A percentile compares a stretch with the other conserved stretches of the same genome.
Conservation (phyloP, 2,113 vertebrate species). For the Caranx ignobilis region DNA sequence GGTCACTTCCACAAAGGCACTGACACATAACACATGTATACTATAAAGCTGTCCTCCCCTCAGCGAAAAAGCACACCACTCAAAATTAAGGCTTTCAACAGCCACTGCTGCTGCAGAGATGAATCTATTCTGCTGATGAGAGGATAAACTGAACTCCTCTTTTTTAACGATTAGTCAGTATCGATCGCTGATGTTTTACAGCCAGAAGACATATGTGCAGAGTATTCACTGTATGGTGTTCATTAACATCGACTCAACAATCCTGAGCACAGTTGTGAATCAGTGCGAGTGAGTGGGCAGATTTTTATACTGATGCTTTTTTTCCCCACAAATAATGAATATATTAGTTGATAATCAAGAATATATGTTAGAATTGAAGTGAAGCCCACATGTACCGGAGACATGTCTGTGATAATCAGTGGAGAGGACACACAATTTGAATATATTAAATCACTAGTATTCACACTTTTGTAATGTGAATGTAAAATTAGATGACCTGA, state of each 20-base stretch:
- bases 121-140: slow-evolving; percentile 42
- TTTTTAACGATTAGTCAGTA: slow-evolving; percentile 27
- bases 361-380: too few species aligned
- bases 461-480: too few species aligned
- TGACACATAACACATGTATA: neutral
- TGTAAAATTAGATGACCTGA: too few species aligned
- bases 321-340: neutral
- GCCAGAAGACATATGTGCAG: slow-evolving; percentile 34
- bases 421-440: too few species aligned
- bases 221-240: slow-evolving; percentile 8
- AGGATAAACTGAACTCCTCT: slow-evolving; percentile 35
- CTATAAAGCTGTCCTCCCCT: slow-evolving; percentile 17
- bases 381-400: too few species aligned
- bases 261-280: slow-evolving; percentile 7
- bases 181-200: slow-evolving; percentile 58
- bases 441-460: too few species aligned
- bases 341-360: too few species aligned
- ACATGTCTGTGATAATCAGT: too few species aligned
- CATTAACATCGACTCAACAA: slow-evolving; percentile 30
- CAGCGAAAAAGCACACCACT: neutral
- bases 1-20: neutral
- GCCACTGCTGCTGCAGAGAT: neutral
- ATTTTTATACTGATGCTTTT: neutral
- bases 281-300: neutral
- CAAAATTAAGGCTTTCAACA: slow-evolving; percentile 26